Evolutionary conservation across 2,888 invertebrate species (phyloP).

Genomic region (Lasioglossum lativentre): DNA sequence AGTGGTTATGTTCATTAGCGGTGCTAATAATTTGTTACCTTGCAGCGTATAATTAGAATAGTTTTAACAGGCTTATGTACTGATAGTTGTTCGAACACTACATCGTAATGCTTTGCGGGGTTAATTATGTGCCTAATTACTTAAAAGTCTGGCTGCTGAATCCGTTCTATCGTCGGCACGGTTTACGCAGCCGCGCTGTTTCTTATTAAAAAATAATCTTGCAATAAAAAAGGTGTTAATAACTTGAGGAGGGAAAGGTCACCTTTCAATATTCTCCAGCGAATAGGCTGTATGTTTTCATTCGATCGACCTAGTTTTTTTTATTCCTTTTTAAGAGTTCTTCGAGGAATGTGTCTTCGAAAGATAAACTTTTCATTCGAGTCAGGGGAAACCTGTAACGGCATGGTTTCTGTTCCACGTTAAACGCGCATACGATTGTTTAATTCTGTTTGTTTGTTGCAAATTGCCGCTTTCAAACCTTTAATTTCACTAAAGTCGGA

Average conservation of each 20-base stretch:
- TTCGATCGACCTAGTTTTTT: conserved; percentile 62
- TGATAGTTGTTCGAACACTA: not conserved
- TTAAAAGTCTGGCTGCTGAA: not conserved
- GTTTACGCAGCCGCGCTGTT: not conserved
- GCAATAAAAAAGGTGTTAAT: conserved; percentile 2
- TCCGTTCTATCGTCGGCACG: not conserved
- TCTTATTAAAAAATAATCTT: conserved; percentile 41
- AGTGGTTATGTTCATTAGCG: not conserved
- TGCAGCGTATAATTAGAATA: not conserved
- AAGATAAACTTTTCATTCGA: conserved; percentile 42
- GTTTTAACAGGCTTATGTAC: not conserved
- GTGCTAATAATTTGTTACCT: not conserved
- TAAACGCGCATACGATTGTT: not conserved
- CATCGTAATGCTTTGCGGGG: not conserved
- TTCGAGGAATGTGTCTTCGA: conserved; percentile 17
- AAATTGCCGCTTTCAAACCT: too few species aligned
- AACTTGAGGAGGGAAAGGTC: not conserved
- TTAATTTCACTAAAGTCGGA: too few species aligned
- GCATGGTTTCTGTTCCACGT: not conserved
- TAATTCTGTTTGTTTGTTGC: not conserved
- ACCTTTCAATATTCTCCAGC: not conserved
- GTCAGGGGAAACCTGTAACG: conserved; percentile 14
- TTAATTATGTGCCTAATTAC: not conserved
- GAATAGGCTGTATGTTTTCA: conserved; percentile 62
- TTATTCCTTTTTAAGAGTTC: conserved; percentile 22